phyloP scores from a whole-genome alignment of 1,140 invertebrate genomes.

The Trypoxylus dichotomus region DNA sequence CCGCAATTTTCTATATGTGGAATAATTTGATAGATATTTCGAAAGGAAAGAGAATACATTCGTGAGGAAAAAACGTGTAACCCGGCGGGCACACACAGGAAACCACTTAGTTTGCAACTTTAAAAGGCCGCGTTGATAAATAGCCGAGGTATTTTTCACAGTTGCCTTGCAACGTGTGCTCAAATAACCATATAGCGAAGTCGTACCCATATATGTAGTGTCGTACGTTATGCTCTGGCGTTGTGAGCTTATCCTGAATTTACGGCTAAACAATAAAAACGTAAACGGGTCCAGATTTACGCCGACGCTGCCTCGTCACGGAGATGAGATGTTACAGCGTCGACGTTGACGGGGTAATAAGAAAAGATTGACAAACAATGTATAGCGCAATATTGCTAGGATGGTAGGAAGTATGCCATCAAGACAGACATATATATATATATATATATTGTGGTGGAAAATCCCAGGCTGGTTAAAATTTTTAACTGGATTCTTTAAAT shows the following conservation, averaged over 20 bases:
- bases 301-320: neutral
- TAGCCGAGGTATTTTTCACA: neutral
- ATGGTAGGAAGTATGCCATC: too few species aligned
- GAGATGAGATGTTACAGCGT: neutral
- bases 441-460: too few species aligned
- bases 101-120: constrained; percentile 9
- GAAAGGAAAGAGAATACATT: neutral
- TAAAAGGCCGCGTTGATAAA: neutral
- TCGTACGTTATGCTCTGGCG: neutral
- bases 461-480: too few species aligned
- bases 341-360: too few species aligned
- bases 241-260: neutral
- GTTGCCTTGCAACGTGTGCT: neutral
- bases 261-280: constrained; percentile 5
- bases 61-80: neutral
- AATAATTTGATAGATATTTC: neutral
- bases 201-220: neutral
- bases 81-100: neutral
- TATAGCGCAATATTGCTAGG: too few species aligned
- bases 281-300: neutral
- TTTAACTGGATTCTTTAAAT: too few species aligned
- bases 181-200: neutral
- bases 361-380: too few species aligned
- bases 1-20: too few species aligned
- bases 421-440: too few species aligned